Percentiles rank a stretch among this genome's conserved stretches.
Evolutionary conservation across 2,113 vertebrate genomes (phyloP).

Genomic region (Xenotilapia leptura): DNA sequence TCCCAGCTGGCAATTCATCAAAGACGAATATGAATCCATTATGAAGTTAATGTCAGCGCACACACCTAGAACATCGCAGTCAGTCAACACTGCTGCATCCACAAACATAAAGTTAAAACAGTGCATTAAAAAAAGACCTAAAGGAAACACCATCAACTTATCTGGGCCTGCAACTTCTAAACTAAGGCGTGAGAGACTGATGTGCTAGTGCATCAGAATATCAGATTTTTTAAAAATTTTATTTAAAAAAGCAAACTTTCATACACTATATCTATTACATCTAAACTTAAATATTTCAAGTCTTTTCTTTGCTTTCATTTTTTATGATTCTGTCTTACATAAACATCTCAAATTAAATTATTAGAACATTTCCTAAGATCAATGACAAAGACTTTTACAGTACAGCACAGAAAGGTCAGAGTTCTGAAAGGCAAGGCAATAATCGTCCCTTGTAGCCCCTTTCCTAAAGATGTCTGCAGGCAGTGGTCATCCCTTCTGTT

Average conservation of each 20-base stretch:
- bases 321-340: background rate
- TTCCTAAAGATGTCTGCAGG: background rate
- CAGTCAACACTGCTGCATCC: background rate
- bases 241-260: background rate
- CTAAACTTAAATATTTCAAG: background rate
- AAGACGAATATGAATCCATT: background rate
- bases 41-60: background rate
- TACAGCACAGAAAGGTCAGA: background rate
- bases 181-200: background rate
- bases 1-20: background rate
- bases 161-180: background rate
- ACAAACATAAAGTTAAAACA: background rate
- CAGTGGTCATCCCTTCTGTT: background rate
- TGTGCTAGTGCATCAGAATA: background rate
- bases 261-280: background rate
- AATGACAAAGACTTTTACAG: background rate
- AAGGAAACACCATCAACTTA: background rate
- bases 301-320: background rate
- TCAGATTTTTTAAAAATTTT: fast-evolving
- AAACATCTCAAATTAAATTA: background rate
- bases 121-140: background rate
- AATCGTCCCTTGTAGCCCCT: background rate
- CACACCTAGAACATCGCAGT: background rate
- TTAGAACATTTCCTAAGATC: background rate
- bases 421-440: background rate